These are phyloP conservation scores for Leptopilina myrica DNA, from an alignment of 2,888 invertebrate species.

Conservation along the genomic window DNA sequence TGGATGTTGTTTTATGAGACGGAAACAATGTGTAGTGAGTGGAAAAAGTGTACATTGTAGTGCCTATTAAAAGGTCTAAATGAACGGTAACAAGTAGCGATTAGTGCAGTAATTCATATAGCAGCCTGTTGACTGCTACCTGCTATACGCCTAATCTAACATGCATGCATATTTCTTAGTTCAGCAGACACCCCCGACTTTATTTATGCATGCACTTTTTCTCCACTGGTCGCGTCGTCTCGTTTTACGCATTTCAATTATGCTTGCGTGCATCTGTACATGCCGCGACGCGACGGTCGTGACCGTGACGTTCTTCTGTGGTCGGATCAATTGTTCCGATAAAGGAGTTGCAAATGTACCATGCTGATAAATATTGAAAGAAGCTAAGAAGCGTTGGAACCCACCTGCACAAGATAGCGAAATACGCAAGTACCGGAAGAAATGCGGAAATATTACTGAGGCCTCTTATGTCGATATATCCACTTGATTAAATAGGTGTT, in stretches of 20 bases:
- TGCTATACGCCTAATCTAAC: conserved; percentile 33
- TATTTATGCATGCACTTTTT: conserved; percentile 39
- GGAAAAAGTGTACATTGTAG: conserved; percentile 12
- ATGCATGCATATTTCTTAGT: conserved; percentile 33
- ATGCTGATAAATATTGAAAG: conserved; percentile 37
- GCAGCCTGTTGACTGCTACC: conserved; percentile 5
- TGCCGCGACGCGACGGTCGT: conserved; percentile 19
- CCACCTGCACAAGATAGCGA: conserved; percentile 23
- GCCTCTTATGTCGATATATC: not conserved
- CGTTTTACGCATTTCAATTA: conserved; percentile 40
- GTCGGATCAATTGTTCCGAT: conserved; percentile 39
- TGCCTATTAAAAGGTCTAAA: conserved; percentile 15
- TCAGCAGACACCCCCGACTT: conserved; percentile 35
- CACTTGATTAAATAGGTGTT: conserved; percentile 3
- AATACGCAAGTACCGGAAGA: conserved; percentile 20
- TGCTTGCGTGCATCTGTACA: conserved; percentile 39
- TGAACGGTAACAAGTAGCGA: conserved; percentile 12
- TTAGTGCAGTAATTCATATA: conserved; percentile 1
- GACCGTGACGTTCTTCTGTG: conserved; percentile 37
- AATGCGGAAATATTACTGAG: conserved; percentile 22
- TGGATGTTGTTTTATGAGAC: conserved; percentile 1
- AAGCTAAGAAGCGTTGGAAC: conserved; percentile 35
- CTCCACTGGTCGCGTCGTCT: conserved; percentile 18
- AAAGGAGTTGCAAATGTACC: conserved; percentile 35
- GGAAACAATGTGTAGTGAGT: conserved; percentile 4